phyloP scores from a whole-genome alignment of 2,113 vertebrate species.

The Myrmecobius fasciatus region DNA sequence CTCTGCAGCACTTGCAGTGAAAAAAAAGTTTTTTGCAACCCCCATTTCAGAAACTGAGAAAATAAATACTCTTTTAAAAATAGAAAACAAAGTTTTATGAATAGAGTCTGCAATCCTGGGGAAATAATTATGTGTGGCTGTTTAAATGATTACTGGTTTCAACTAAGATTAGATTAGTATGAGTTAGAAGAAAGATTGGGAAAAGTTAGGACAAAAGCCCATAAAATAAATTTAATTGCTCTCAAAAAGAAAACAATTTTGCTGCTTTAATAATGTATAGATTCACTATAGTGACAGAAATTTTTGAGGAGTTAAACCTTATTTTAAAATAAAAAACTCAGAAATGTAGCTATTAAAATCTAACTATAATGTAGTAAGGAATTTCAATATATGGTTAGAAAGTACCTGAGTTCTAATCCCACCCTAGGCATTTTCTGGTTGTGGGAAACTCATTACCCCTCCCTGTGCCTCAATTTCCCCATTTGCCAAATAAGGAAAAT shows the following conservation, averaged over 20 bases:
- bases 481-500: not conserved
- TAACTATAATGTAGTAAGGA: not conserved
- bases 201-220: not conserved
- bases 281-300: not conserved
- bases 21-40: not conserved
- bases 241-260: not conserved
- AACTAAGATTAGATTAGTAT: not conserved
- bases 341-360: not conserved
- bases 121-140: not conserved
- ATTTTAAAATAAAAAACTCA: not conserved
- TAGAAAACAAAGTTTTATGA: conserved; percentile 11
- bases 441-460: not conserved
- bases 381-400: not conserved
- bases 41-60: not conserved
- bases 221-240: not conserved
- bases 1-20: not conserved
- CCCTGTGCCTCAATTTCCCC: not conserved
- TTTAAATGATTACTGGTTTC: conserved; percentile 26
- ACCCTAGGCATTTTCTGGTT: not conserved
- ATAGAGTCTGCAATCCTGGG: not conserved
- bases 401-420: not conserved
- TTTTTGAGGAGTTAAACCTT: not conserved
- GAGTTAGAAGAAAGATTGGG: not conserved
- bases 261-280: not conserved
- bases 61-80: not conserved